A percentile compares a stretch with the other conserved stretches of the same genome.
Conservation (phyloP, 2,888 invertebrate species). For the Drosophila demipolita region DNA sequence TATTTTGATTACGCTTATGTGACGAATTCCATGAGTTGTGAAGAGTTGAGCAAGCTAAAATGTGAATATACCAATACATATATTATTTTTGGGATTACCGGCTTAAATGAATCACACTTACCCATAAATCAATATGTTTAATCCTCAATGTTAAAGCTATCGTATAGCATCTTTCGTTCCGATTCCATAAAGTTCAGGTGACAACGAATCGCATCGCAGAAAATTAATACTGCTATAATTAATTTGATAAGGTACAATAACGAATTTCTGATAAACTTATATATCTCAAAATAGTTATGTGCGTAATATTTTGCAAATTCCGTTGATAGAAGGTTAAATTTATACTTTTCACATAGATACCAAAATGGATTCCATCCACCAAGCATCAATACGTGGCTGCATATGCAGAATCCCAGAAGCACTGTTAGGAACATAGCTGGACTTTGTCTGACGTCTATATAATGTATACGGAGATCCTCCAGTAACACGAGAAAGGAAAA, state of each 20-base stretch:
- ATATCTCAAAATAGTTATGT: background rate
- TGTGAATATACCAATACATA: background rate
- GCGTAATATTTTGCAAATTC: background rate
- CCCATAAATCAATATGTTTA: background rate
- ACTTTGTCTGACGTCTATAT: background rate
- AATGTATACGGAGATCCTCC: background rate
- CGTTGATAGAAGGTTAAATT: background rate
- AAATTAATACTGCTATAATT: background rate
- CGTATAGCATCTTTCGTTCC: background rate
- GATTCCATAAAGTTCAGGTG: background rate
- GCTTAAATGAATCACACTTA: background rate
- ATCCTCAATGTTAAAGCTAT: background rate
- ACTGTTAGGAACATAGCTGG: background rate
- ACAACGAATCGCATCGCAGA: background rate
- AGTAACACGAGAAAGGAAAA: background rate
- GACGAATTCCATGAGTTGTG: background rate
- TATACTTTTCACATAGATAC: background rate
- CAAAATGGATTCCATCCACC: background rate
- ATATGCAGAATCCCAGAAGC: background rate
- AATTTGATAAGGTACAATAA: background rate
- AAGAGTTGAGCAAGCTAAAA: background rate
- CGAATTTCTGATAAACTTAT: background rate
- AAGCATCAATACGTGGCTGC: background rate
- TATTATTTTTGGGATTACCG: background rate
- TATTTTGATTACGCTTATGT: conserved; percentile 7